phyloP scores from a whole-genome alignment of 2,797 vertebrate species.

The Protonibea diacanthus region DNA sequence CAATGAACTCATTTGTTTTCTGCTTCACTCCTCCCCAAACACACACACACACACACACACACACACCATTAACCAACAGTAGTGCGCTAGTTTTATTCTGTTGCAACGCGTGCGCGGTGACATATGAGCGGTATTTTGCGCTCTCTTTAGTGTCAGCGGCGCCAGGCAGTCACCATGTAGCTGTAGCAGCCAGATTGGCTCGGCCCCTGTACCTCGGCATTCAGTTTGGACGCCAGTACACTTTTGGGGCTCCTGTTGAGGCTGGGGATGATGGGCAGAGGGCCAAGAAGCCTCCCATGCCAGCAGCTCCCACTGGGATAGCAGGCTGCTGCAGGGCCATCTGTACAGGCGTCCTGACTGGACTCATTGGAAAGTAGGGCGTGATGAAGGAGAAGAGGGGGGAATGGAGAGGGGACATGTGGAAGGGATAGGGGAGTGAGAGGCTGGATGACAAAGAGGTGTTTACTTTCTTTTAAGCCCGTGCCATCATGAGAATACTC shows the following conservation, averaged over 20 bases:
- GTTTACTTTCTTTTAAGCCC: slow-evolving; percentile 54
- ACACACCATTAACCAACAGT: slow-evolving; percentile 51
- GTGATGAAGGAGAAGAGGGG: slow-evolving; percentile 39
- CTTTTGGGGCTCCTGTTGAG: slow-evolving; percentile 71
- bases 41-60: slow-evolving; percentile 47
- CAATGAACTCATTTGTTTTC: slow-evolving; percentile 79
- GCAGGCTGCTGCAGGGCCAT: slow-evolving; percentile 78
- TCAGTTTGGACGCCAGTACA: slow-evolving; percentile 67
- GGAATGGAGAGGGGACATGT: slow-evolving; percentile 20
- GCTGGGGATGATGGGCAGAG: slow-evolving; percentile 65
- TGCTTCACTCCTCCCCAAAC: slow-evolving; percentile 44
- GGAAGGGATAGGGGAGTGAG: slow-evolving; percentile 23
- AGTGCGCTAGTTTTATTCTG: slow-evolving; percentile 43
- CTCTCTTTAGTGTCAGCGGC: slow-evolving; percentile 45
- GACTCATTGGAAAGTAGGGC: slow-evolving; percentile 58
- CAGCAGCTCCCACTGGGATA: slow-evolving; percentile 72
- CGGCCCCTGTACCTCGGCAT: slow-evolving; percentile 52
- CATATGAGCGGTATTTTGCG: slow-evolving; percentile 70
- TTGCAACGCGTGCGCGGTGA: slow-evolving; percentile 42
- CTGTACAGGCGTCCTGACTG: slow-evolving; percentile 71
- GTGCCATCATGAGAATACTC: slow-evolving; percentile 26
- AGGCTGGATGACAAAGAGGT: slow-evolving; percentile 57
- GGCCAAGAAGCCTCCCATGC: slow-evolving; percentile 72
- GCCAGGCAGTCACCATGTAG: slow-evolving; percentile 50
- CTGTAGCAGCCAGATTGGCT: slow-evolving; percentile 65